Conservation (phyloP, 2,113 vertebrate genomes). For the Pongo pygmaeus region DNA sequence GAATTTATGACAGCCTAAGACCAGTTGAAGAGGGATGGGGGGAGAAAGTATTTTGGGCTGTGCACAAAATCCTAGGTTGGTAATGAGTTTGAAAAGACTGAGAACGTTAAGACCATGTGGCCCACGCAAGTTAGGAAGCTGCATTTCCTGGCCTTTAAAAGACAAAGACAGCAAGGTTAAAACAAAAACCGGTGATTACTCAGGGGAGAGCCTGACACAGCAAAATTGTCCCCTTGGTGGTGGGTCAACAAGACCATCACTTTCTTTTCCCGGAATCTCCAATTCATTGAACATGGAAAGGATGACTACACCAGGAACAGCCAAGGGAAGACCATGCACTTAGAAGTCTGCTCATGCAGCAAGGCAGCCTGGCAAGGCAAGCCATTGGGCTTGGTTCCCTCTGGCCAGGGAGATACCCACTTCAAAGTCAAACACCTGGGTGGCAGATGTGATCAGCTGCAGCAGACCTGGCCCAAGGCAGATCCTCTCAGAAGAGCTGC, state of each 20-base stretch:
- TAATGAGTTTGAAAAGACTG: not conserved
- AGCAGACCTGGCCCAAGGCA: constrained; percentile 18
- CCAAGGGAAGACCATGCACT: not conserved
- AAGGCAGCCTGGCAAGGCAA: not conserved
- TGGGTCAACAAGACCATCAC: not conserved
- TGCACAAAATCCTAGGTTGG: not conserved
- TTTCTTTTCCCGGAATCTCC: not conserved
- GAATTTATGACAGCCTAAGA: not conserved
- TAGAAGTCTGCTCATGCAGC: not conserved
- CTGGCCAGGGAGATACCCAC: not conserved
- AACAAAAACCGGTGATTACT: not conserved
- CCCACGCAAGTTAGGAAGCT: not conserved
- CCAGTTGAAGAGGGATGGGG: not conserved
- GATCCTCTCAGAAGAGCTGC: constrained; percentile 43
- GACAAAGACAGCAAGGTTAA: not conserved
- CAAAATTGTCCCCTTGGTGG: not conserved
- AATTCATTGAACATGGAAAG: not conserved
- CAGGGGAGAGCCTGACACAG: not conserved
- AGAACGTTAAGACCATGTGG: not conserved
- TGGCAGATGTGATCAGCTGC: constrained; percentile 29
- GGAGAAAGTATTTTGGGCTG: not conserved
- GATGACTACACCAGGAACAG: not conserved
- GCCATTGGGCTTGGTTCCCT: not conserved
- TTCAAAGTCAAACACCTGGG: constrained; percentile 56
- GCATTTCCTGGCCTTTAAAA: not conserved